Conservation (phyloP, 1,140 invertebrate species). For the Sarcophaga peregrina region DNA sequence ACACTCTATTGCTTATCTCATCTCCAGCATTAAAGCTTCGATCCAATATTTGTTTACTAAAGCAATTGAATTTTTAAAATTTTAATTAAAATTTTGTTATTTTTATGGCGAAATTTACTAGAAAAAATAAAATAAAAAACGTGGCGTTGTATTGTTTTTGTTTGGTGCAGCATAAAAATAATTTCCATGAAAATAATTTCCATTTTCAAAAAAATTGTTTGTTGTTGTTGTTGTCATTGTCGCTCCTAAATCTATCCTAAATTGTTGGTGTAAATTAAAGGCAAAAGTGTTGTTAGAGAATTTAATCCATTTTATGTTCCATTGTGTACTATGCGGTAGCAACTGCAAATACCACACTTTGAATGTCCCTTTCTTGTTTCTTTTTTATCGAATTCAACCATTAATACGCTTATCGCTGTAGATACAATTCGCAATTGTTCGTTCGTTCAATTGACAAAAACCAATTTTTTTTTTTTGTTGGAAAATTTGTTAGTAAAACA, state of each 20-base stretch:
- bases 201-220: not conserved
- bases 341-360: too few relatives aligned
- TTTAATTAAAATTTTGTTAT: too few relatives aligned
- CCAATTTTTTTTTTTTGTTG: slow-evolving; percentile 27
- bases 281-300: not conserved
- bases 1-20: too few relatives aligned
- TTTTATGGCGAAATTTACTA: too few relatives aligned
- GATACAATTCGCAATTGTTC: slow-evolving; percentile 8
- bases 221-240: not conserved
- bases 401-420: slow-evolving; percentile 3
- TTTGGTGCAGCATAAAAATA: too few relatives aligned
- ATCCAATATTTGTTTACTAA: too few relatives aligned
- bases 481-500: not conserved
- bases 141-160: too few relatives aligned
- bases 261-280: slow-evolving; percentile 11
- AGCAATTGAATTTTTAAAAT: too few relatives aligned
- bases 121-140: too few relatives aligned
- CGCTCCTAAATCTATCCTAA: not conserved
- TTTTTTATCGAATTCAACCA: not conserved
- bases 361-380: too few relatives aligned
- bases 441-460: slow-evolving; percentile 13
- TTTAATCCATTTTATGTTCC: slow-evolving; percentile 17
- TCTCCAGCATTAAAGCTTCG: too few relatives aligned
- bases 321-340: not conserved
- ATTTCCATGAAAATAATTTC: too few relatives aligned